Evolutionary conservation across 1,140 invertebrate species (phyloP), one percentile per base, ranked within the genome.

Genomic region (Nasonia vitripennis): DNA sequence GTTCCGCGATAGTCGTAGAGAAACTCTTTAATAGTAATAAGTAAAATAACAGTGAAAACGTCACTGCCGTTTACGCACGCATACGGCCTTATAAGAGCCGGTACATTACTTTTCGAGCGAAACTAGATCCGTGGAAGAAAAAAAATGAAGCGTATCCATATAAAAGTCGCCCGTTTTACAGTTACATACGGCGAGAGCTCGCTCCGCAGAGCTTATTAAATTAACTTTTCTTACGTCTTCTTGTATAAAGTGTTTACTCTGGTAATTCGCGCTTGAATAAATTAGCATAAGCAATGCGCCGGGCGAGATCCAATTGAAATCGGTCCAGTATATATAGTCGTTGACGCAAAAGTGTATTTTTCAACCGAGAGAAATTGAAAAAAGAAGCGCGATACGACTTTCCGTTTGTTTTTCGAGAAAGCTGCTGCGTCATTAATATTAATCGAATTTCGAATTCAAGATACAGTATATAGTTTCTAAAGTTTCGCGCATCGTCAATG

Each of bases 331-430:
- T 31, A 77, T 27, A 27, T 27, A 27, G 27, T 27, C 27, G 27
- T 68, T 31, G 55, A 83, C 62, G 73, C 51, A 77, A 83, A 20
- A n/a, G 48, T 77, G 2, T 83, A 83, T 68, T 83, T 83, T 67
- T 77, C 51, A 45, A 68, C 11, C 20, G 20, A 62, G 20, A 55
- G 51, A 55, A 20, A 55, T 55, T 55, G 51, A 55, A 55, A 51
- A 55, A 55, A 55, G 11, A 45, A 11, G 6, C 41, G 27, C 27
- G 27, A 27, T 27, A 10, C 10, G 41, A 45, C 41, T 45, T 55
- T 55, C 51, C 3, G 17, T 55, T 55, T 20, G 17, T 55, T 55
- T 55, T 55, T 55, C 10, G 41, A 45, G 41, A 45, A 45, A 45
- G 41, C 41, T 45, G 9, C 7, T 9, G 37, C 37, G 7, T 45